Percentiles rank a stretch among this genome's conserved stretches.
phyloP scores from a whole-genome alignment of 2,888 invertebrate genomes.

The Drosophila fulvimacula region DNA sequence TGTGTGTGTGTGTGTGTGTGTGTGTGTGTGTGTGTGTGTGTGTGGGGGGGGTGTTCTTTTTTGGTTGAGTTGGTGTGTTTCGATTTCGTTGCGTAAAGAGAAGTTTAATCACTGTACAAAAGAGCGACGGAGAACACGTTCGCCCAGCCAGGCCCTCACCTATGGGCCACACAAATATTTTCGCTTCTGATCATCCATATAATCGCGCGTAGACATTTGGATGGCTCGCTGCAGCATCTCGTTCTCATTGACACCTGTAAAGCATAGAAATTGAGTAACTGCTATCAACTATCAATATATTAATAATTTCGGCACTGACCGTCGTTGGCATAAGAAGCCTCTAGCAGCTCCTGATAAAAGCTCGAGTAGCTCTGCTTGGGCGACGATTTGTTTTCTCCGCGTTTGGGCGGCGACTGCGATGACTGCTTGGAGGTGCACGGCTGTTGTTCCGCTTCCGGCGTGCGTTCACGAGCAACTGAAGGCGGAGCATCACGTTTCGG shows the following conservation, averaged over 20 bases:
- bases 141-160: constrained; percentile 1
- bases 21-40: constrained; percentile 5
- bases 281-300: constrained; percentile 1
- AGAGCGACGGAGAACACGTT: constrained; percentile 7
- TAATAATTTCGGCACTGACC: constrained; percentile 61
- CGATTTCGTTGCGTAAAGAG: constrained; percentile 63
- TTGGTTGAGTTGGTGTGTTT: constrained; percentile 55
- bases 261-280: background rate
- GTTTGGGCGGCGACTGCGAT: constrained; percentile 74
- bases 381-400: constrained; percentile 41
- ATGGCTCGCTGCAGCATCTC: constrained; percentile 85
- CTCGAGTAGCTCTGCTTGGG: constrained; percentile 73
- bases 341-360: constrained; percentile 85
- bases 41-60: constrained; percentile 21
- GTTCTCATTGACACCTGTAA: constrained; percentile 78
- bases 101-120: constrained; percentile 70
- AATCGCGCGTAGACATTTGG: constrained; percentile 84
- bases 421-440: constrained; percentile 83
- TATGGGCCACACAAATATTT: constrained; percentile 82
- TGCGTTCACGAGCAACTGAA: constrained; percentile 54
- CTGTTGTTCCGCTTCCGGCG: constrained; percentile 77
- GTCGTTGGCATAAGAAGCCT: constrained; percentile 84
- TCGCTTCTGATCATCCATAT: constrained; percentile 84
- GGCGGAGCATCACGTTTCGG: constrained; percentile 69
- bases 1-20: constrained; percentile 9